Percentiles rank a stretch among this genome's conserved stretches.
These are phyloP conservation scores for Mimachlamys varia DNA, from an alignment of 2,888 invertebrate genomes.

Conservation along the genomic window DNA sequence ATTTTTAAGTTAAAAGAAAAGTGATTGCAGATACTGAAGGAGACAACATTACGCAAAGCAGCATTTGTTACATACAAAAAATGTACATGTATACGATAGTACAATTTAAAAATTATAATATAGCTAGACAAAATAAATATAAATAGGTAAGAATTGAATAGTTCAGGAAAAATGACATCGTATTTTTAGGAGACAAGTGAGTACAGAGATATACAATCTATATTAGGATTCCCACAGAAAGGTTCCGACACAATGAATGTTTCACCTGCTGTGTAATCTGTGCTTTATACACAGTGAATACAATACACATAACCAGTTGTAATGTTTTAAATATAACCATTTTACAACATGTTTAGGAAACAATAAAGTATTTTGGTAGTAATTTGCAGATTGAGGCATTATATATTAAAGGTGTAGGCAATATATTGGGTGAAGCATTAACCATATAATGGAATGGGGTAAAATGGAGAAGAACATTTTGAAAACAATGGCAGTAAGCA, in stretches of 20 bases:
- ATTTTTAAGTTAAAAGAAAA: too few species aligned
- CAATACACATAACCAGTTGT: background rate
- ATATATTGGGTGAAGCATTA: too few species aligned
- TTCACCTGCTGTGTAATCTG: background rate
- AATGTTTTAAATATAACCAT: background rate
- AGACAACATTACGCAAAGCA: too few species aligned
- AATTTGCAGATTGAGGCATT: background rate
- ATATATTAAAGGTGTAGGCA: too few species aligned
- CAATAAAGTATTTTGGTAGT: background rate
- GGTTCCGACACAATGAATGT: background rate
- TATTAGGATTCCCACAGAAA: background rate
- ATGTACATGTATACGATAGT: too few species aligned
- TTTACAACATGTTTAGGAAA: constrained; percentile 1
- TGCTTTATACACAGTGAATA: background rate
- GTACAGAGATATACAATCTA: background rate
- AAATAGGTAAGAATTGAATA: background rate
- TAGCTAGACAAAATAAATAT: background rate
- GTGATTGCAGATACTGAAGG: too few species aligned
- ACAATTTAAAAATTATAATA: too few species aligned
- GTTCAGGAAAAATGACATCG: background rate
- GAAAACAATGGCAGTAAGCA: too few species aligned
- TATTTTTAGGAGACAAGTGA: background rate
- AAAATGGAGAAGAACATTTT: too few species aligned
- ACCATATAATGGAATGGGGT: too few species aligned
- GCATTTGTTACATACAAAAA: too few species aligned